Evolutionary conservation across 1,140 invertebrate species (phyloP).

Genomic region (Atta cephalotes): DNA sequence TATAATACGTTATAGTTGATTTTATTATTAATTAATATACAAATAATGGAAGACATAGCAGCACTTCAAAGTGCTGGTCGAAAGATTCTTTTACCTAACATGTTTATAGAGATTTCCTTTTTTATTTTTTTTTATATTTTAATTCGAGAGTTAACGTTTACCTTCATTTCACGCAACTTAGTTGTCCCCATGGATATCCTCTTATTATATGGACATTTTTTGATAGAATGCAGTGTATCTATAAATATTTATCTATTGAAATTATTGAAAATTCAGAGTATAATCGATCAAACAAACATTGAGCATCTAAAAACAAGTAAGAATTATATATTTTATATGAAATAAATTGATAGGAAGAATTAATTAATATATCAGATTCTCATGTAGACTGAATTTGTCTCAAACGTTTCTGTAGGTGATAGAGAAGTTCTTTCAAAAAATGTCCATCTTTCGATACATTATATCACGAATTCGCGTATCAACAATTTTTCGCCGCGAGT

Average conservation of each 20-base stretch:
- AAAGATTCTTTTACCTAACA: slow-evolving; percentile 78
- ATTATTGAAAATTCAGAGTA: not conserved
- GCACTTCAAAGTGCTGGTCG: slow-evolving; percentile 82
- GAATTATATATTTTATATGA: not conserved
- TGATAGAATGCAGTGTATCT: slow-evolving; percentile 4
- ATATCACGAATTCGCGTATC: slow-evolving; percentile 10
- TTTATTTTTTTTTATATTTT: slow-evolving; percentile 41
- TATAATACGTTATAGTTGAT: slow-evolving; percentile 77
- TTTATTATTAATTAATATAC: slow-evolving; percentile 84
- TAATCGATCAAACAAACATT: not conserved
- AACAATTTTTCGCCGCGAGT: not conserved
- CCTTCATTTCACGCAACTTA: not conserved
- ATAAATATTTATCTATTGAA: not conserved
- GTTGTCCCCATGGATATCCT: not conserved
- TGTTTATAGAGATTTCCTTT: slow-evolving; percentile 67
- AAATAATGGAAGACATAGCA: slow-evolving; percentile 85
- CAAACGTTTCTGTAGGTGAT: not conserved
- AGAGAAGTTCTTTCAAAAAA: slow-evolving; percentile 18
- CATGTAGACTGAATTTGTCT: slow-evolving; percentile 1
- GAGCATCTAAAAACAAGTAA: not conserved
- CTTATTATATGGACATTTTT: slow-evolving; percentile 22
- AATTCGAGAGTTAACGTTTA: slow-evolving; percentile 48
- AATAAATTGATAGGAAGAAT: slow-evolving; percentile 5
- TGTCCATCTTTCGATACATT: not conserved
- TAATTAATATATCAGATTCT: slow-evolving; percentile 18